Base-by-base conservation (phyloP, 1,140 invertebrate species). In the Lycorma delicatula region DNA sequence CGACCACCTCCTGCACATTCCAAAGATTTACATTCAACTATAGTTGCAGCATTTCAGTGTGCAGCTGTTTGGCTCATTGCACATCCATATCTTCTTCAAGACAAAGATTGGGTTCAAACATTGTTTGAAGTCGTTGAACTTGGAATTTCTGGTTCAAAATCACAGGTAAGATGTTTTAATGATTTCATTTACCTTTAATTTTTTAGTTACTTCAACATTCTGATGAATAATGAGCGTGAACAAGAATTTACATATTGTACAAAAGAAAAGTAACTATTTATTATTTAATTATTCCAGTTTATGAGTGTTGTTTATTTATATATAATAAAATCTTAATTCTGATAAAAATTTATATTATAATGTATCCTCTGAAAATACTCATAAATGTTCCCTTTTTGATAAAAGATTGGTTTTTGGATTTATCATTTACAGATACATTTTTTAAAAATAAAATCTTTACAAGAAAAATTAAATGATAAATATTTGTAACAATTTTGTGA, bases 71-170 rank as follows among this genome's bases (percentile, higher is more conserved):
- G 97, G 95, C 77, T 99, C 38, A 81, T 91, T 51, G 85, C 91
- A 57, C 90, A 91, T 78, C 87, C 86, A 20, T 86, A 86, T 71
- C 77, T 97, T 34, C 77, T 96, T 56, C 84, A 90, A 68, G 94
- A 98, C 72, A 87, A 91, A 63, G 91, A 95, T 67, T 95, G 91
- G 74, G 78, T 98, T 2, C 83, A 86, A 56, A 92, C 89, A 48
- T 88, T 98, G 9, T 78, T 98, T 41, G 93, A 99, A 76, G 94
- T 98, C 0, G 90, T 97, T 1, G 97, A 99, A 72, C 79, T 98
- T 6, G 97, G 97, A 56, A 92, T 99, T 46, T 98, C 96, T 0
- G 97, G 97, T 9, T 88, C 91, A 2, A 97, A 96, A 74, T 83
- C 81, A 34, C 76, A 82, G 73, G 81, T 81, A 71, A 59, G 52